Evolutionary conservation across 2,888 invertebrate species (phyloP), one percentile per base, ranked within the genome.

Genomic region (Timema cristinae): DNA sequence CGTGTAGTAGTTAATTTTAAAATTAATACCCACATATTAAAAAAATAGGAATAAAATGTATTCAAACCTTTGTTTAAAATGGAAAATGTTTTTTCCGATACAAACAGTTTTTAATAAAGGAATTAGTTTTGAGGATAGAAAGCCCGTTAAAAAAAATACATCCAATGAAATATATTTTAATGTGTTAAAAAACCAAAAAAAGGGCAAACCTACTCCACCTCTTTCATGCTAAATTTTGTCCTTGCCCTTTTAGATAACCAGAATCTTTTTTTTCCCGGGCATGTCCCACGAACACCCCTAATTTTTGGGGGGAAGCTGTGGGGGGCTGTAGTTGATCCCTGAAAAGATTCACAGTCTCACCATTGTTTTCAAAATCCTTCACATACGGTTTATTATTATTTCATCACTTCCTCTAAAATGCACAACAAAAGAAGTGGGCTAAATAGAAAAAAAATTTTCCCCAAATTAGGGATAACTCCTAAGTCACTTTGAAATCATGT

Each of bases 381-480:
- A 99, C 98, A 85, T 97, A 99, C 61, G 88, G 85, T 99, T 98
- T 70, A 97, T 95, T 82, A 95, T 95, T 52, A 92, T 91, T 80
- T 96, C 95, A 68, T 85, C 83, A 79, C 82, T 93, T 93, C 77
- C 96, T 89, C 86, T 97, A 97, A 82, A 96, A 98, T 2, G 97
- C 96, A 82, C 98, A 84, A 99, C 99, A 84, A 99, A 95, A 95
- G 96, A 76, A 98, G 81, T 99, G 98, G 72, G 98, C 98, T 97
- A 87, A 84, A 76, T 10, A 56, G 47, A 76, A 75, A 69, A 15
- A 32, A 2, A 4, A 32, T 32, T 32, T 32, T n/a, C n/a, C 32
- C 32, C 4, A 32, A 32, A 32, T 32, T 32, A 32, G 1, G 32
- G 32, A 32, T 32, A 32, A 32, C 32, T 32, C 32, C 32, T 32